Base-by-base conservation (phyloP, 2,888 invertebrate species). In the Drosophila falleni region DNA sequence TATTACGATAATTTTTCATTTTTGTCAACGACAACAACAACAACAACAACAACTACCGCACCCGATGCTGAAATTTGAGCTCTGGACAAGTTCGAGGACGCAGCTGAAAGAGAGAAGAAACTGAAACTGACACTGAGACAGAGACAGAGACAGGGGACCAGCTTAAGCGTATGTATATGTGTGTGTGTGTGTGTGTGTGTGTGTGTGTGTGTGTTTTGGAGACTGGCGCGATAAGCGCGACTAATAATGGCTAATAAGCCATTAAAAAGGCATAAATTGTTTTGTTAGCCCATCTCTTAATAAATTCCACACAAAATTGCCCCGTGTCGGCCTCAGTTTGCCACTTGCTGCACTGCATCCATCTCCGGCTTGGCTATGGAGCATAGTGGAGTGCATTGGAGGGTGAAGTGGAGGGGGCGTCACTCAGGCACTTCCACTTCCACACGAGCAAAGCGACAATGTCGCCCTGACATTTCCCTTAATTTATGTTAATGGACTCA, bases 251-350 rank as follows among this genome's bases (percentile, higher is more conserved):
- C 90, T 91, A 91, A 91, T 91, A 91, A 91, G 89, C 90, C 89
- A 89, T 90, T 91, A 89, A 91, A 90, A 87, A 85, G 84, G 81
- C 89, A 91, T 91, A 91, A 91, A 91, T 91, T 90, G 89, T 89
- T 89, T 88, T 89, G 91, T 91, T 91, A 89, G 81, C 89, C 89
- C 76, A 76, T 59, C 89, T 90, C 87, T 90, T 90, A 86, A 90
- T 91, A 91, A 89, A 90, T 90, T 90, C 78, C 82, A 74, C 73
- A 80, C 75, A 68, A 72, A 78, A 84, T 80, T 78, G 86, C 60
- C 49, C 23, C 70, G 65, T 61, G 58, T 55, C 61, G 68, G 37
- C 47, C 44, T 23, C 54, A 49, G 72, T 41, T 63, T 31, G 65
- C 79, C 79, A 78, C 78, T 78, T 79, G 78, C 68, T 77, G 81